Conservation (phyloP, 1,140 invertebrate species). For the Drosophila paulistorum region DNA sequence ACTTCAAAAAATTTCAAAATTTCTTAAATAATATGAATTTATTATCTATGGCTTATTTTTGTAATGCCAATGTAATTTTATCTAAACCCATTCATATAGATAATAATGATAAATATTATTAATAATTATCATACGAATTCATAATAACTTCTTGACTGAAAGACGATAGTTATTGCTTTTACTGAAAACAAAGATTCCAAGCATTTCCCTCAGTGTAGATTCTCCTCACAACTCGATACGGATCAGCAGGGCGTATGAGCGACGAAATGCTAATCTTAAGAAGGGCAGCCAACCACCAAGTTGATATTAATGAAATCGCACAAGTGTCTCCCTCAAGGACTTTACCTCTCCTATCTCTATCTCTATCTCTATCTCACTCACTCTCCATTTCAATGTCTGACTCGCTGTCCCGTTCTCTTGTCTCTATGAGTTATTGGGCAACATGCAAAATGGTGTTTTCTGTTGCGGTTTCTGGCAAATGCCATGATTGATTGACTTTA, state of each 20-base stretch:
- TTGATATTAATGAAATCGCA: conserved; percentile 77
- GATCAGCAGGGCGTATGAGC: conserved; percentile 62
- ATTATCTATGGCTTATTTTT: too few species aligned
- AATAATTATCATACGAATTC: too few species aligned
- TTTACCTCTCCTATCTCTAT: background rate
- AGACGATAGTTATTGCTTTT: too few species aligned
- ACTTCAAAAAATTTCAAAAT: too few species aligned
- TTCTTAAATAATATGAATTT: too few species aligned
- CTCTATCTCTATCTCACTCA: background rate
- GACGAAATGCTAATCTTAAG: conserved; percentile 75
- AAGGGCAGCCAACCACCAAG: background rate
- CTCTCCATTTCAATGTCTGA: background rate
- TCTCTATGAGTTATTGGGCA: conserved; percentile 22
- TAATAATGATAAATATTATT: too few species aligned
- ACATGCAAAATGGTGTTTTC: conserved; percentile 70
- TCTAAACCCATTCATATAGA: too few species aligned
- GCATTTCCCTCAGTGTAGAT: background rate
- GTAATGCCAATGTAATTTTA: too few species aligned
- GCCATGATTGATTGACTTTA: conserved; percentile 80
- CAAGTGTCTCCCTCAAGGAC: conserved; percentile 53
- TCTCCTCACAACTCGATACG: conserved; percentile 13
- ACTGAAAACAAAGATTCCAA: too few species aligned
- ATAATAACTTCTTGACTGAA: too few species aligned
- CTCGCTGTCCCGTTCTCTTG: background rate
- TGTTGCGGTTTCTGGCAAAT: conserved; percentile 37